Conservation (phyloP, 1,140 invertebrate genomes). For the Platyscapa corneri region DNA sequence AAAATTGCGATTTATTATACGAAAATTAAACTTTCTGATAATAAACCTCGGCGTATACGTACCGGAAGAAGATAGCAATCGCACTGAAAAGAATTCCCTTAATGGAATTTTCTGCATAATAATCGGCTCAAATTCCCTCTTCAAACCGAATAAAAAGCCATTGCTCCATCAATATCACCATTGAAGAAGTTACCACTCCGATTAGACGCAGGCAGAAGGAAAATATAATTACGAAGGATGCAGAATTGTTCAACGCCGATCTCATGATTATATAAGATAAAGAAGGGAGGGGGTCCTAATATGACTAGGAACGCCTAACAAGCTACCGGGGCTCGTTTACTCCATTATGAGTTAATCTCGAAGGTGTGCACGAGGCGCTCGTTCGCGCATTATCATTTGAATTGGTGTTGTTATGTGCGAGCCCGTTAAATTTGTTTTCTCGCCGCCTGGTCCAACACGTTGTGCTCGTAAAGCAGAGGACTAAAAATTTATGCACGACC, state of each 20-base stretch:
- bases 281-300: not conserved
- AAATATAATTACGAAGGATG: not conserved
- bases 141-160: not conserved
- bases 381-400: constrained; percentile 64
- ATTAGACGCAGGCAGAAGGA: too few relatives aligned
- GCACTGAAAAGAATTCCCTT: not conserved
- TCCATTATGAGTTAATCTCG: constrained; percentile 61
- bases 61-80: constrained; percentile 29
- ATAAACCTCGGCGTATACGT: not conserved
- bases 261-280: too few relatives aligned
- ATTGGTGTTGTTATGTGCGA: constrained; percentile 62
- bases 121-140: not conserved
- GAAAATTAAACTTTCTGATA: constrained; percentile 22
- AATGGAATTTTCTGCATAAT: not conserved
- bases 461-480: constrained; percentile 57
- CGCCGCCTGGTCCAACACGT: constrained; percentile 42
- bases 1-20: constrained; percentile 24
- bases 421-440: constrained; percentile 65
- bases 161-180: not conserved
- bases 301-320: not conserved
- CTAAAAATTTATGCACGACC: not conserved
- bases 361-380: constrained; percentile 53
- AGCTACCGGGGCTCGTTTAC: constrained; percentile 12
- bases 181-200: not conserved
- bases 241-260: not conserved